Base-by-base conservation (phyloP, 1,140 invertebrate species). In the Drosophila aff. region DNA sequence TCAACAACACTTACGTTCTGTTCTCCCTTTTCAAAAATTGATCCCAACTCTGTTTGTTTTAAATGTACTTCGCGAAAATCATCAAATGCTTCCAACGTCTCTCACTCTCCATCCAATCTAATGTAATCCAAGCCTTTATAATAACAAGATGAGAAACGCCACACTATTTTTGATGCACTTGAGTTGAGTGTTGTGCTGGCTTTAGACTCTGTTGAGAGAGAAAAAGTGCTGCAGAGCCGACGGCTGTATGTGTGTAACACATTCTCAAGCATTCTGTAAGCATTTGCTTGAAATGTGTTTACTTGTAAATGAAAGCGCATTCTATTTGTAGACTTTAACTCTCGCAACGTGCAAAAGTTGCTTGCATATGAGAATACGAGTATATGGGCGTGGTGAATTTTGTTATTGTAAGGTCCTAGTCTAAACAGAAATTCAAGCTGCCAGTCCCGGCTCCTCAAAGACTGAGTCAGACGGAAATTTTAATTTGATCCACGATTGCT, bases 61-160 rank as follows among this genome's bases (percentile, higher is more conserved):
- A 52, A 23, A 68, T 65, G 63, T 60, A 75, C 84, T 75, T 79
- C 86, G 84, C 81, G 86, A 90, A 90, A 90, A 90, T 90, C 85
- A 90, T 90, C 85, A 90, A 90, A 89, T 76, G 81, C 81, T 90
- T 84, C 52, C 68, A 66, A 75, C 43, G 23, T 60, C 38, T 36
- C 43, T 41, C 41, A 57, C 40, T 66, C 47, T 53, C 33, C 65
- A 67, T 47, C 57, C 28, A 52, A 18, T 18, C 10, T 18, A 33
- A 76, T 46, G 11, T 15, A 66, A 40, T 46, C 44, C 26, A 40
- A 26, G 28, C 16, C 47, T 23, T 49, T 49, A 26, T 28, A 49
- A 49, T 49, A 49, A 26, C 46, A 26, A 28, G 4, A 6, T 49
- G 15, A n/a, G 23, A 16, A 49, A 49, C 23, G 15, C 47, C 15